phyloP scores from a whole-genome alignment of 2,797 vertebrate genomes.

The Bryconaethiops microstoma region DNA sequence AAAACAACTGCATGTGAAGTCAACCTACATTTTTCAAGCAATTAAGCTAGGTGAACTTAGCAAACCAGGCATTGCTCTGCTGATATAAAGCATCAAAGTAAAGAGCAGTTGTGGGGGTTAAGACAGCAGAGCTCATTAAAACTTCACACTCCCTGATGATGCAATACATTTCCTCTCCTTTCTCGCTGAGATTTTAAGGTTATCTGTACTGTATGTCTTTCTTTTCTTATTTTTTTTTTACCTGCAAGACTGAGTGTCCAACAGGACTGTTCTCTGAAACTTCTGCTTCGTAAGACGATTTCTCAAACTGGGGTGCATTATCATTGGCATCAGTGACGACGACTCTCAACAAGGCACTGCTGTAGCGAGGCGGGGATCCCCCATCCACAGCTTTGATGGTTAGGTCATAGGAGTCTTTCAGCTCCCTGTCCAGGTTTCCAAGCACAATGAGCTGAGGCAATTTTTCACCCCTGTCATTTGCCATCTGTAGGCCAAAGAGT shows the following conservation, averaged over 20 bases:
- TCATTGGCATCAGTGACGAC: slow-evolving; percentile 95
- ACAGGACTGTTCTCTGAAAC: slow-evolving; percentile 94
- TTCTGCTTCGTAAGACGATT: slow-evolving; percentile 88
- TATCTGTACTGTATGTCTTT: slow-evolving; percentile 6
- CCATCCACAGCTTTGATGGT: slow-evolving; percentile 97
- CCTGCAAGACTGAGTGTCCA: slow-evolving; percentile 96
- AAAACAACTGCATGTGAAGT: slow-evolving; percentile 21
- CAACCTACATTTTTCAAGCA: slow-evolving; percentile 37
- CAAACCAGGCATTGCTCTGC: slow-evolving; percentile 28
- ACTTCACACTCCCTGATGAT: slow-evolving; percentile 51
- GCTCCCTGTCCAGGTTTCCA: slow-evolving; percentile 93
- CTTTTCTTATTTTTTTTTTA: slow-evolving; percentile 63
- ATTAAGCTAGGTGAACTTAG: slow-evolving; percentile 41
- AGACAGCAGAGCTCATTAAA: slow-evolving; percentile 55
- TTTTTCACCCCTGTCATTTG: slow-evolving; percentile 94
- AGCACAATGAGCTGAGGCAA: slow-evolving; percentile 96
- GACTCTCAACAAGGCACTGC: slow-evolving; percentile 93
- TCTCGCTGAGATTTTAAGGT: slow-evolving; percentile 42
- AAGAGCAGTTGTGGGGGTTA: slow-evolving; percentile 42
- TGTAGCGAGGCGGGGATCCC: slow-evolving; percentile 90
- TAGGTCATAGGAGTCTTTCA: slow-evolving; percentile 96
- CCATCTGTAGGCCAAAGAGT: slow-evolving; percentile 95
- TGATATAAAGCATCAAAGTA: slow-evolving; percentile 53
- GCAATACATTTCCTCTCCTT: slow-evolving; percentile 41
- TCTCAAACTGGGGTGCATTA: slow-evolving; percentile 94